Conservation (phyloP, 2,113 vertebrate genomes). For the Trichomycterus rosablanca region DNA sequence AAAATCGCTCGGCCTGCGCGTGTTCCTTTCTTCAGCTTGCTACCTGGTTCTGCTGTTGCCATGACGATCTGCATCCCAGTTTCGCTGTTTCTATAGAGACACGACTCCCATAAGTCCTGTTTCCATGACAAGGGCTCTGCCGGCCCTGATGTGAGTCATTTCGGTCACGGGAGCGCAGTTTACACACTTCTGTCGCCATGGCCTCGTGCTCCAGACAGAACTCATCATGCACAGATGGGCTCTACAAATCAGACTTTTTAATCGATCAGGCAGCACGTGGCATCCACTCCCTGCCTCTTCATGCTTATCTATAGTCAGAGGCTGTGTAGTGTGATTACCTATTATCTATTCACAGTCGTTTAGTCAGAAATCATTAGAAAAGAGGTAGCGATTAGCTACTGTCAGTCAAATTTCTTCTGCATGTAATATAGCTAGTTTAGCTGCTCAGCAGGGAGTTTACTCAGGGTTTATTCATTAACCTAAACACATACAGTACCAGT, state of each 20-base stretch:
- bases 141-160: constrained; percentile 51
- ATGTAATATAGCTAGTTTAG: no score
- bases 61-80: constrained; percentile 57
- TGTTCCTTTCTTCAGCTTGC: constrained; percentile 46
- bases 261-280: neutral
- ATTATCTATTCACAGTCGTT: constrained; percentile 14
- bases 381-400: constrained; percentile 15
- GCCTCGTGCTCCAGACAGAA: neutral
- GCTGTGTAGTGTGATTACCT: neutral
- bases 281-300: no score
- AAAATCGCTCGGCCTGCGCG: constrained; percentile 53
- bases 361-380: constrained; percentile 30
- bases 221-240: constrained; percentile 3
- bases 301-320: no score
- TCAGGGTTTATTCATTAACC: constrained; percentile 5
- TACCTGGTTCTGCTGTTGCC: constrained; percentile 56
- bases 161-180: constrained; percentile 8
- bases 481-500: neutral
- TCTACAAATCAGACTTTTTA: constrained; percentile 6
- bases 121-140: constrained; percentile 45
- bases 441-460: constrained; percentile 1
- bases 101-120: constrained; percentile 45
- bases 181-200: constrained; percentile 3
- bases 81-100: constrained; percentile 65
- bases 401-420: neutral